Base-by-base conservation (phyloP, 92 coral and sea anemone species). In the Zoanthus gigantus region DNA sequence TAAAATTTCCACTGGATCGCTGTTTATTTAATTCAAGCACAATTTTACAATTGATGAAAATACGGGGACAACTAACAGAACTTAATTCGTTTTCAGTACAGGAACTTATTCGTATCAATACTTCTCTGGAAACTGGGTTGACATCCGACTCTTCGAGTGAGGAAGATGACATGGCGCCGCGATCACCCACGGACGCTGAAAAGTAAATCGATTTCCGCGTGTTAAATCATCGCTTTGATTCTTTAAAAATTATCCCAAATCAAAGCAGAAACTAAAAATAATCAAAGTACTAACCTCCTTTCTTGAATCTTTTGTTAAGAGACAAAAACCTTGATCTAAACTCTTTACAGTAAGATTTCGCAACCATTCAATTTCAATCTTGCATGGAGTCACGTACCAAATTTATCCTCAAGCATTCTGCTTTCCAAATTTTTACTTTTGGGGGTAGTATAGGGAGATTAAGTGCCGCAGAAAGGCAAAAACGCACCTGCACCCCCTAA, bases 181-280 rank as follows among this genome's bases (percentile, higher is more conserved):
- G 66, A 45, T 67, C 44, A 77, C 63, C 45, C 82, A 44, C 82
- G 45, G 47, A 30, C n/a, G 65, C 66, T 77, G 65, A 54, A 77
- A 77, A 18, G 67, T 53, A 52, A 77, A 77, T 75, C 82, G 50
- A 77, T 44, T 77, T 77, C 82, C 48, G 82, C 68, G 23, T 54
- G 82, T 77, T 53, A 77, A 54, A 44, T 77, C 82, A 18, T 77
- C 68, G 46, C 82, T 75, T 77, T 77, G 67, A 77, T 77, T 17
- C 65, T 12, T 77, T 77, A 53, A 77, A 77, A 77, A 29, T n/a
- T 54, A 77, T 18, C 82, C 23, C 82, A 77, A 77, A 53, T 77
- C 66, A 77, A 77, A 77, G 66, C 8, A 28, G 50, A 77, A 77
- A 77, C 44, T 74, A 53, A 77, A 77, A 52, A 52, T 23, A 48